Base-by-base conservation (phyloP, 2,888 invertebrate species). In the Nezara viridula region DNA sequence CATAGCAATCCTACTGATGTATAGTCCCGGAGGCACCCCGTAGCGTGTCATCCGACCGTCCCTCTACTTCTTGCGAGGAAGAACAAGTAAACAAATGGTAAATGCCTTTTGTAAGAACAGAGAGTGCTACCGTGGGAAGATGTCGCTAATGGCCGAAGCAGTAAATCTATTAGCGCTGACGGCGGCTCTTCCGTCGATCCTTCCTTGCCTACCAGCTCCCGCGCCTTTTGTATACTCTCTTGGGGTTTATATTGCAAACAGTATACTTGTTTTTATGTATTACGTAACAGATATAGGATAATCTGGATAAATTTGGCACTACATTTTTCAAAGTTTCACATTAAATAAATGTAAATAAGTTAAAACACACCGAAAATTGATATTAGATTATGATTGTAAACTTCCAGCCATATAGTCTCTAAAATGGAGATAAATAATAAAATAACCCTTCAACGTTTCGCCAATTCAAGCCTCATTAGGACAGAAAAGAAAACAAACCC, bases 71-170 rank as follows among this genome's bases (percentile, higher is more conserved):
- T 73, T 73, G 37, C 66, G 21, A 73, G 66, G 16, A 73, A 73
- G 66, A 37, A 73, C 66, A 73, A 73, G 66, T 73, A 73, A 73
- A 73, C 66, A 73, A 73, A 73, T 73, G 66, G 66, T 73, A 73
- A 73, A 73, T 73, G 66, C 19, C 37, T 21, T 60, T 37, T 73
- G 37, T 37, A 73, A 37, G 66, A 19, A 14, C 32, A 19, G 9
- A 5, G 66, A 7, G 2, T 1, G 66, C 66, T 73, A 73, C 66
- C 66, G 66, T 73, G 66, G 66, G 66, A 73, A 73, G 32, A 37
- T 7, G 10, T 2, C 37, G 19, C 66, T 73, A 73, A 73, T 73
- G 66, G 32, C 19, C 37, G 19, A 7, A 19, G 66, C 37, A 73
- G 66, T 73, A 73, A 73, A 73, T 73, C 66, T 37, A 9, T 32